Conservation (phyloP, 2,113 vertebrate species). For the Phoxinus phoxinus region DNA sequence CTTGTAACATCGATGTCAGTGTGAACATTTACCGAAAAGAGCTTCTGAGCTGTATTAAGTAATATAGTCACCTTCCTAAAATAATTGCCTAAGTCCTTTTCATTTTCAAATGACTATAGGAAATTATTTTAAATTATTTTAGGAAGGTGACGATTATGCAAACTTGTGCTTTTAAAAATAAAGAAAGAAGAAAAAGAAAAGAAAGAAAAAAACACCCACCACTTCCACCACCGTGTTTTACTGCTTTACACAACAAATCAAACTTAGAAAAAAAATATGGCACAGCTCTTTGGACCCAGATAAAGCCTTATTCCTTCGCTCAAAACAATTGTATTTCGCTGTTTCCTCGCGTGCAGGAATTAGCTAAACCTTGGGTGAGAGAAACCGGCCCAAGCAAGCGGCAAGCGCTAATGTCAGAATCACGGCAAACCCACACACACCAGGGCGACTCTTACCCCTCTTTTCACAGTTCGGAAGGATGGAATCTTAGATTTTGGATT, state of each 20-base stretch:
- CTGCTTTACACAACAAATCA: not conserved
- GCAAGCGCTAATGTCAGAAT: constrained; percentile 3
- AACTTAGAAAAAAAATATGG: not conserved
- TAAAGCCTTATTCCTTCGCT: constrained; percentile 13
- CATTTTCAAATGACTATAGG: too few species aligned
- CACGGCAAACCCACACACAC: constrained; percentile 40
- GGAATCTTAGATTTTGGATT: constrained; percentile 91
- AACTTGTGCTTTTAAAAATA: not conserved
- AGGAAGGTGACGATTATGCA: too few species aligned
- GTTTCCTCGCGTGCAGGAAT: not conserved
- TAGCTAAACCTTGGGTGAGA: constrained; percentile 26
- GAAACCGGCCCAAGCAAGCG: constrained; percentile 13
- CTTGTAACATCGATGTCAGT: not conserved
- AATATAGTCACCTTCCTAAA: too few species aligned
- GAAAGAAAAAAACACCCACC: not conserved
- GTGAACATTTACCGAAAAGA: not conserved
- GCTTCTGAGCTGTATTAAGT: not conserved
- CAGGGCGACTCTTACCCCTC: constrained; percentile 88
- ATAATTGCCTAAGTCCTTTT: too few species aligned
- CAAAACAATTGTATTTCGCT: not conserved
- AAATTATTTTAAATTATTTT: too few species aligned
- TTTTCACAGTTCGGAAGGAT: constrained; percentile 90
- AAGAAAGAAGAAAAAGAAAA: not conserved
- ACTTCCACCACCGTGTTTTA: constrained; percentile 14
- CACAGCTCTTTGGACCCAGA: constrained; percentile 32